Percentiles rank a stretch among this genome's conserved stretches.
Evolutionary conservation across 2,113 vertebrate genomes (phyloP).

Genomic region (Tretioscincus oriximinensis): DNA sequence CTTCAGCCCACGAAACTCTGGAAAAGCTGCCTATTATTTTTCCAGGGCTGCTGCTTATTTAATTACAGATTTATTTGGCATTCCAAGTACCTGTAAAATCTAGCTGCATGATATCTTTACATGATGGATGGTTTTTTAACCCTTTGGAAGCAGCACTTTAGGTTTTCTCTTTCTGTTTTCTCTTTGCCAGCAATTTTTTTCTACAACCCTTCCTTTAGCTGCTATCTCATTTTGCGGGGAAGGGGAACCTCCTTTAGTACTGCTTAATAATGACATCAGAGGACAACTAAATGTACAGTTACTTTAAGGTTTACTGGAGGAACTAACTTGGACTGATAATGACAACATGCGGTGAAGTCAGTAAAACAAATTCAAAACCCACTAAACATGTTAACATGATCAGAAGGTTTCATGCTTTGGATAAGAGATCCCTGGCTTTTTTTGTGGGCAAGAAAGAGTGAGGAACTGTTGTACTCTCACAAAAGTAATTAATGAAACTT

Average conservation of each 20-base stretch:
- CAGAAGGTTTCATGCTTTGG: not conserved
- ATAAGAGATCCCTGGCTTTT: not conserved
- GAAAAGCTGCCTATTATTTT: not conserved
- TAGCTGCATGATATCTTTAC: not conserved
- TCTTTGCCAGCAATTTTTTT: not conserved
- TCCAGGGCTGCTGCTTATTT: not conserved
- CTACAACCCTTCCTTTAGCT: too few relatives aligned
- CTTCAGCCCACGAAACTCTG: slow-evolving; percentile 11
- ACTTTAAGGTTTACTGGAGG: not conserved
- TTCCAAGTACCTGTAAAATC: not conserved
- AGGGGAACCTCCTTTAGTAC: too few relatives aligned
- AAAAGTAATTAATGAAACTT: not conserved
- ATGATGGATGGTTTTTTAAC: not conserved
- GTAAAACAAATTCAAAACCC: not conserved
- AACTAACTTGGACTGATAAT: not conserved
- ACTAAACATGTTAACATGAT: too few relatives aligned
- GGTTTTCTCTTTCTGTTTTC: not conserved
- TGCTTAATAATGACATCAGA: too few relatives aligned
- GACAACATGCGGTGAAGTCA: too few relatives aligned
- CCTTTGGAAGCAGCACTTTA: not conserved
- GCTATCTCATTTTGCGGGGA: not conserved
- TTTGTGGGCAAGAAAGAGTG: not conserved
- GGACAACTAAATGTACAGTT: too few relatives aligned
- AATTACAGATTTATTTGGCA: not conserved
- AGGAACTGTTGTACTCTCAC: not conserved